phyloP scores from a whole-genome alignment of 2,888 invertebrate species.

The Pyrrhosoma nymphula region DNA sequence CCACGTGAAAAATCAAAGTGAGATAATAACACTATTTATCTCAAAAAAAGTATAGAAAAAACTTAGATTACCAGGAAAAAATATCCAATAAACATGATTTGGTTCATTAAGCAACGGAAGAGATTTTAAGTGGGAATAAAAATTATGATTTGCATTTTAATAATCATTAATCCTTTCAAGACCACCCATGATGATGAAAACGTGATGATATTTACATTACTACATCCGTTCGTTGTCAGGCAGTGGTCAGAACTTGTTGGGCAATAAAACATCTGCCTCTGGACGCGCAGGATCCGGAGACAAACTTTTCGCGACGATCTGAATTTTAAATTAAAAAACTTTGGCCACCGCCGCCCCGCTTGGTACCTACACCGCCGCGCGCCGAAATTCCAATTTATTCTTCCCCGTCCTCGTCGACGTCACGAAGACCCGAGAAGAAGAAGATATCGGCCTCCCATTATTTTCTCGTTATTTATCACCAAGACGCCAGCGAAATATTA shows the following conservation, averaged over 20 bases:
- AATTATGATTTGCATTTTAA: neutral
- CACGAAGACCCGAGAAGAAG: neutral
- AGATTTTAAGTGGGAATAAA: neutral
- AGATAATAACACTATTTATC: no score
- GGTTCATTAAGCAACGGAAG: neutral
- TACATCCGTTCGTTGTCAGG: neutral
- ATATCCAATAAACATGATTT: neutral
- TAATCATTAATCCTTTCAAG: neutral
- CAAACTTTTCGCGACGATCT: constrained; percentile 6
- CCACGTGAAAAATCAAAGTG: no score
- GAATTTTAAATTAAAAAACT: constrained; percentile 64
- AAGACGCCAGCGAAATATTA: neutral
- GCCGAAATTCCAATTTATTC: neutral
- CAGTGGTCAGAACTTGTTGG: neutral
- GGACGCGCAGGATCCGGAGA: neutral
- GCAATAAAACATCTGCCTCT: neutral
- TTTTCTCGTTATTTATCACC: constrained; percentile 3
- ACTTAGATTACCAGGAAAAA: neutral
- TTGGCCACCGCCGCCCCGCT: neutral
- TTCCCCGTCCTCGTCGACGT: neutral
- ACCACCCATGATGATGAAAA: neutral
- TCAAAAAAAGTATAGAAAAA: no score
- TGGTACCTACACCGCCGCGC: neutral
- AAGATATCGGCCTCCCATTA: neutral
- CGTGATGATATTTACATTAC: neutral